Evolutionary conservation across 2,797 vertebrate genomes (phyloP), one percentile per base, ranked within the genome.

Genomic region (Tokudaia muenninki): DNA sequence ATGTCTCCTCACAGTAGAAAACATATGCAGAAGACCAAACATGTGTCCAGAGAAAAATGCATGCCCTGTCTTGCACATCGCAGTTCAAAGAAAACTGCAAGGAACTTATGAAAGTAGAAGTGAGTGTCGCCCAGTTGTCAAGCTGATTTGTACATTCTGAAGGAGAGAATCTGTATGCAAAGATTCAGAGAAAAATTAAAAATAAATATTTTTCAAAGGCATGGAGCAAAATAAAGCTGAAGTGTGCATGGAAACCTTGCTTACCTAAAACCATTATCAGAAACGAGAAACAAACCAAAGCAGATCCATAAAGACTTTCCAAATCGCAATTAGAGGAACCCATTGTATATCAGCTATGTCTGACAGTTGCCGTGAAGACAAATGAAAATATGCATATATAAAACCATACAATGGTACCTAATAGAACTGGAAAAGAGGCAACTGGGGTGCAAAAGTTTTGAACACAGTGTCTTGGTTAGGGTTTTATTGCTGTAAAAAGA

Each of bases 141-240:
- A 57, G 59, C 22, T 63, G 12, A 80, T 88, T 91, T 29, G 11
- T 31, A 50, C 61, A 50, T 59, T 87, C n/a, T 77, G 77, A 59
- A 91, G 17, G 12, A 86, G 59, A 34, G 26, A 82, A 1, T 83
- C 26, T 78, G 72, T 3, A 50, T 77, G 37, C 22, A 37, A 24
- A 78, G 4, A 29, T 34, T 50, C 79, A 17, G 3, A 78, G 19
- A 88, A 52, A 50, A 41, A 21, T 74, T 34, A 52, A 29, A 91
- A 87, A 90, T 6, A 78, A 72, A 17, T 65, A 59, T n/a, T 95
- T 95, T 81, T 92, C 70, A 90, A 90, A 55, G 31, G 78, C 19
- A 47, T 79, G 63, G 5, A n/a, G 34, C 86, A 67, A 94, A 87
- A 47, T 41, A 61, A 87, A 92, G 26, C 31, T 80, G 63, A 90